Base-by-base conservation (phyloP, 2,888 invertebrate species). In the Caenorhabditis virilis region DNA sequence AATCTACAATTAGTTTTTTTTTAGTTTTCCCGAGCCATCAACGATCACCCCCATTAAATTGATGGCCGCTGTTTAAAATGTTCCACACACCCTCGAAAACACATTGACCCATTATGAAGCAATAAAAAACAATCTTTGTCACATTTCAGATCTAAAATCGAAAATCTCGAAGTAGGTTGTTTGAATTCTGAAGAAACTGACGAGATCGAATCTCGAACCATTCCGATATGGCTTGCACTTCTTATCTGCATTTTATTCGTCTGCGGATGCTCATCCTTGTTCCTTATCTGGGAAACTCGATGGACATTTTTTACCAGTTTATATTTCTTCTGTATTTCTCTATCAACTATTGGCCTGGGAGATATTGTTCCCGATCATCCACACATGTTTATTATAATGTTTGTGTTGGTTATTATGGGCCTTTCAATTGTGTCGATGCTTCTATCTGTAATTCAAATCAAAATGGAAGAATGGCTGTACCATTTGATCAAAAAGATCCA, bases 291-390 rank as follows among this genome's bases (percentile, higher is more conserved):
- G 85, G 86, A 86, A 69, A 91, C 59, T n/a, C 33, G 63, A 45
- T 97, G 95, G 95, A 88, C 88, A n/a, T 91, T 92, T 84, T 90
- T 94, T 79, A 91, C 92, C 61, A 90, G 95, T 0, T 93, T 97
- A 84, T 97, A 97, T 85, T 97, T 95, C 84, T 92, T 95, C 4
- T 95, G 95, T 84, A 91, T 95, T 77, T 93, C 94, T 0, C 91
- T 95, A 89, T 92, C 93, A 1, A 97, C 95, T 0, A 94, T 97
- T 58, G 95, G 95, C n/a, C 83, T 86, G 41, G 86, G 82, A 38
- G 82, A 82, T 60, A 83, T 85, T 70, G 82, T 85, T 5, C 85
- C 87, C 9, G 85, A 88, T 84, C 91, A 92, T 85, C 93, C 93
- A 0, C 88, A 89, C 84, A 89, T 89, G 79, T 92, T 95, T 89